Base-by-base conservation (phyloP, 2,888 invertebrate genomes). In the Caenorhabditis becei region DNA sequence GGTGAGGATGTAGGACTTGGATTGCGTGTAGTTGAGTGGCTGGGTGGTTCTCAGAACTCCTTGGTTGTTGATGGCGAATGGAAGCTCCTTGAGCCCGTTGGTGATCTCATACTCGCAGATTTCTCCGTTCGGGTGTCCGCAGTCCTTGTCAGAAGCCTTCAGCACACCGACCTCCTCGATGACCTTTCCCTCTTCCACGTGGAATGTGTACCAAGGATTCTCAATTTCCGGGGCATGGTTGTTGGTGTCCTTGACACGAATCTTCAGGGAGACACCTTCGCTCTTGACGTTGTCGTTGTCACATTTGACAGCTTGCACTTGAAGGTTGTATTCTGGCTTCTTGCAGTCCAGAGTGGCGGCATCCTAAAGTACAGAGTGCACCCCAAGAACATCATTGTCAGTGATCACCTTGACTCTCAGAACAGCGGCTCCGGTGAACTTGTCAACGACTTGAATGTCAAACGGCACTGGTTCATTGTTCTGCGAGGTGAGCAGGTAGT, bases 21-120 rank as follows among this genome's bases (percentile, higher is more conserved):
- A 95, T 81, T 95, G 94, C 91, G 96, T 96, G 92, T 96, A 97
- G 89, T 97, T 96, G 91, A 99, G 93, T 0, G 96, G 95, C 90
- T 96, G 96, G 0, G 96, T 97, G 93, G 97, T 98, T 86, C 95
- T 94, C 86, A 99, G 95, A n/a, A 90, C 88, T 56, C 90, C 90
- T 62, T 89, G 83, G 59, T 89, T 88, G 77, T 86, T 86, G 77
- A 91, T 89, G n/a, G 80, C 72, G 79, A 91, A 91, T n/a, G 91
- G 91, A 26, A 84, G 82, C 56, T 87, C 88, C 47, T 88, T 87
- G 51, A 89, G 82, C 16, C 87, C 88, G 77, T 91, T 97, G 63
- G 96, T 93, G 85, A 98, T 96, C 92, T 97, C 96, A 93, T 97
- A 99, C 92, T 96, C 96, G 94, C 98, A 98, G 69, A 98, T 96